These are phyloP conservation scores for Ceyx cyanopectus DNA, from an alignment of 2,113 vertebrate genomes.

Conservation along the genomic window DNA sequence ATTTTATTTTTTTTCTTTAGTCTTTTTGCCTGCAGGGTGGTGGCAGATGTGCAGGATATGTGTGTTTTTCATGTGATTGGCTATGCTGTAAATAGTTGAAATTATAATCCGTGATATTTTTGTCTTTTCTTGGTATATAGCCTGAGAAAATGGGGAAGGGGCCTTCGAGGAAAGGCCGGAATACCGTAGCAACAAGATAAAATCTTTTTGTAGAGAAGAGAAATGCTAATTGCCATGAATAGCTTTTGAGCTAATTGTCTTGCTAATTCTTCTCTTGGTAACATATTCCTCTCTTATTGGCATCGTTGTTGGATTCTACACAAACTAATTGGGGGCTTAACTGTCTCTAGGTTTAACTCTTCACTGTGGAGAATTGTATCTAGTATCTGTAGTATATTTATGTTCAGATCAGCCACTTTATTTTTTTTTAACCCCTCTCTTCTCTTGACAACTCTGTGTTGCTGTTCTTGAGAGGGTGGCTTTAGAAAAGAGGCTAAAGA, in stretches of 20 bases:
- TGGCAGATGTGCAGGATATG: constrained; percentile 8
- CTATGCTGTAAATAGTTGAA: constrained; percentile 24
- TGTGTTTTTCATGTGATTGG: background rate
- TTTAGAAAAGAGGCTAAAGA: background rate
- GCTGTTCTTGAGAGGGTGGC: background rate
- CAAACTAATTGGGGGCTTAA: background rate
- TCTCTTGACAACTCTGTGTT: background rate
- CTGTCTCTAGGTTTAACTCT: background rate
- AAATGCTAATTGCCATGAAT: background rate
- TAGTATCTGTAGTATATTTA: no score
- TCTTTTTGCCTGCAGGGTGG: constrained; percentile 2
- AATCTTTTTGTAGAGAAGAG: background rate
- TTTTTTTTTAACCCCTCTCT: background rate
- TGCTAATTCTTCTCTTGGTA: background rate
- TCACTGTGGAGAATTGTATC: no score
- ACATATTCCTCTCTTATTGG: background rate
- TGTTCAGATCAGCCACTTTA: background rate
- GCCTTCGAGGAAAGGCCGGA: background rate
- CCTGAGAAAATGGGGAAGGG: background rate
- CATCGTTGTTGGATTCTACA: background rate
- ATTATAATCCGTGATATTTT: background rate
- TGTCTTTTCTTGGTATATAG: background rate
- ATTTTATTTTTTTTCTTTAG: background rate
- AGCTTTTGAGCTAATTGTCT: background rate
- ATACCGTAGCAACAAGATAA: background rate